A percentile compares a stretch with the other conserved stretches of the same genome.
Conservation (phyloP, 2,797 vertebrate species). For the Molossus molossus region DNA sequence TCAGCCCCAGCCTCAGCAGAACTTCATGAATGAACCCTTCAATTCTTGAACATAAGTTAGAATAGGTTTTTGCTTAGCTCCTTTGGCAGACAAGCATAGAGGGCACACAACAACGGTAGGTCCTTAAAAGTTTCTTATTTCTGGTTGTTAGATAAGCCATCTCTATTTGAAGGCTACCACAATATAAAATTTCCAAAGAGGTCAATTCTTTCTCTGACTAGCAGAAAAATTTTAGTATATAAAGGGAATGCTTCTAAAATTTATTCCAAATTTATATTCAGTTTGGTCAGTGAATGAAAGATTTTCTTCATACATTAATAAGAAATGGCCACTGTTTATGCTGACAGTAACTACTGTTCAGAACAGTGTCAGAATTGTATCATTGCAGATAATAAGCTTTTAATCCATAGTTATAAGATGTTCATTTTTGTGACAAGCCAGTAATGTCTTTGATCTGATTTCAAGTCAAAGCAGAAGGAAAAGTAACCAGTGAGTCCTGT, state of each 20-base stretch:
- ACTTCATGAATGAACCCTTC: constrained; percentile 21
- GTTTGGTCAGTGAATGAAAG: constrained; percentile 69
- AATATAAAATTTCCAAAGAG: constrained; percentile 57
- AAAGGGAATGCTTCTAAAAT: background rate
- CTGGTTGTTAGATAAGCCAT: background rate
- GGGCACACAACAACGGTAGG: background rate
- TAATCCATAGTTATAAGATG: constrained; percentile 69
- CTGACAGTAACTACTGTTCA: constrained; percentile 67
- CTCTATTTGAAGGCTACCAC: constrained; percentile 8
- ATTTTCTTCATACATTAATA: constrained; percentile 63
- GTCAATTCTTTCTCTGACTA: background rate
- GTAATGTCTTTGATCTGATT: constrained; percentile 72
- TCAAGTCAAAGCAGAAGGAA: constrained; percentile 50
- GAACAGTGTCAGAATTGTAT: constrained; percentile 73
- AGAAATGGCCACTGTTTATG: constrained; percentile 67
- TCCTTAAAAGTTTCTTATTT: constrained; percentile 53
- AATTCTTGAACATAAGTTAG: background rate
- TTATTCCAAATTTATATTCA: constrained; percentile 42
- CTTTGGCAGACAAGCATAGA: constrained; percentile 10
- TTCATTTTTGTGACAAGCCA: constrained; percentile 70
- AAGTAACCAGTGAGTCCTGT: background rate
- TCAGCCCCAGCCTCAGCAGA: background rate
- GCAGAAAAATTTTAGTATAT: constrained; percentile 52
- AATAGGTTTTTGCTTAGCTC: constrained; percentile 55
- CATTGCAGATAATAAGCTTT: constrained; percentile 59